Evolutionary conservation across 30 jellyfish, hydroid and myxozoan species (phyloP).

Genomic region (Cassiopea andromeda): DNA sequence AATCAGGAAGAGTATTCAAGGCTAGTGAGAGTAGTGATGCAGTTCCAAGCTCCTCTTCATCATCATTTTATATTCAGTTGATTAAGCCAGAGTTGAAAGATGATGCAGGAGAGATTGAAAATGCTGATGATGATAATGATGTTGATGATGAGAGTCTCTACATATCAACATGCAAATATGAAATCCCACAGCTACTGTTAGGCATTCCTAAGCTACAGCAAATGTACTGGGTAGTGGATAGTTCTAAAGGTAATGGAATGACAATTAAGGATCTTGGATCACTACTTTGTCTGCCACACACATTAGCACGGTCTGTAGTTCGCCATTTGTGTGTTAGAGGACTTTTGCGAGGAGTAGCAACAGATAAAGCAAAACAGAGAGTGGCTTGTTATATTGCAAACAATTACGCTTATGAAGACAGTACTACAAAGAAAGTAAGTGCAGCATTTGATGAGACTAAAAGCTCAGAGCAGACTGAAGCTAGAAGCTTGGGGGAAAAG

Average conservation of each 20-base stretch:
- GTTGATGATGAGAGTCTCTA: slow-evolving; percentile 65
- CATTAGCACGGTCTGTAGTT: slow-evolving; percentile 66
- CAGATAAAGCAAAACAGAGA: slow-evolving; percentile 59
- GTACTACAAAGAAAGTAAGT: slow-evolving; percentile 44
- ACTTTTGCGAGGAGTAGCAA: slow-evolving; percentile 21
- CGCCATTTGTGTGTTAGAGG: slow-evolving; percentile 51
- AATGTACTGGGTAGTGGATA: slow-evolving; percentile 63
- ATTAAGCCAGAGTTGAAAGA: neutral
- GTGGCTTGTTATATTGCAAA: slow-evolving; percentile 55
- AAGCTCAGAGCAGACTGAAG: slow-evolving; percentile 7
- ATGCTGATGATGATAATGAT: slow-evolving; percentile 36
- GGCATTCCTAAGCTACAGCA: slow-evolving; percentile 76
- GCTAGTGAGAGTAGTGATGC: neutral
- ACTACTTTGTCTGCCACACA: slow-evolving; percentile 66
- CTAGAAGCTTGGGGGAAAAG: neutral
- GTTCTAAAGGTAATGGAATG: slow-evolving; percentile 61
- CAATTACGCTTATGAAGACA: slow-evolving; percentile 50
- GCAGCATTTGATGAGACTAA: slow-evolving; percentile 36
- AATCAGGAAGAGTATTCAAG: slow-evolving; percentile 59
- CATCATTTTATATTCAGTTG: neutral
- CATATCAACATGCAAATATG: slow-evolving; percentile 65
- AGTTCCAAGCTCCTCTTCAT: neutral
- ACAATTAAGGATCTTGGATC: slow-evolving; percentile 71
- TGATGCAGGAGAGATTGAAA: slow-evolving; percentile 12
- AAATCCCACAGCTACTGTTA: slow-evolving; percentile 66